Evolutionary conservation across 2,113 vertebrate species (phyloP).

Genomic region (Dromas ardeola): DNA sequence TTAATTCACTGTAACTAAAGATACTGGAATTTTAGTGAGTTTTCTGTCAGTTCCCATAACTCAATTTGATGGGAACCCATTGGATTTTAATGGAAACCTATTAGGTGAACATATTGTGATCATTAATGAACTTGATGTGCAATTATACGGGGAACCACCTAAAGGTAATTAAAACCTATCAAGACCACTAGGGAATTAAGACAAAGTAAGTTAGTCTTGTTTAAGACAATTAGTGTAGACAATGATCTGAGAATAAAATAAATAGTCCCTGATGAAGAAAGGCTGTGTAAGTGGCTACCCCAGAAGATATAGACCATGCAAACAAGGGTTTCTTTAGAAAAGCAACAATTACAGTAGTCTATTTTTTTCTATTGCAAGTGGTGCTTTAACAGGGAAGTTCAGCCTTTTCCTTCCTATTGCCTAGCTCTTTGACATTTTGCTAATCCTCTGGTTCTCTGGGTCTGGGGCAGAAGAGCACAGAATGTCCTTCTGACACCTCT

Average conservation of each 20-base stretch:
- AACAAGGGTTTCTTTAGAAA: constrained; percentile 39
- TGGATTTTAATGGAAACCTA: constrained; percentile 80
- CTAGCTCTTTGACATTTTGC: not conserved
- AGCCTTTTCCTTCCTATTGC: not conserved
- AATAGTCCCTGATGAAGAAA: constrained; percentile 70
- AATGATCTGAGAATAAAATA: constrained; percentile 75
- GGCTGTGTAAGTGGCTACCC: constrained; percentile 66
- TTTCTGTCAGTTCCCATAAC: constrained; percentile 66
- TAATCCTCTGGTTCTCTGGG: not conserved
- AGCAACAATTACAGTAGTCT: constrained; percentile 11
- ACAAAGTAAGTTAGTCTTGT: constrained; percentile 76
- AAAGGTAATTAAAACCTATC: constrained; percentile 79
- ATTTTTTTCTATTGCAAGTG: constrained; percentile 37
- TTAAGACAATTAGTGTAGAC: constrained; percentile 79
- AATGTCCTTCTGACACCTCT: not conserved
- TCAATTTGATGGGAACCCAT: constrained; percentile 78
- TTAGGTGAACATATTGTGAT: constrained; percentile 78
- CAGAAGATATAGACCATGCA: constrained; percentile 40
- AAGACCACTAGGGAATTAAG: constrained; percentile 72
- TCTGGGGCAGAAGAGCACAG: not conserved
- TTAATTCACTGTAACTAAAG: constrained; percentile 71
- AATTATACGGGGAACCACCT: constrained; percentile 66
- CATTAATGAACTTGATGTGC: constrained; percentile 76
- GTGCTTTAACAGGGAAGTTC: not conserved
- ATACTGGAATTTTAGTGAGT: constrained; percentile 62